Base-by-base conservation (phyloP, 2,797 vertebrate species). In the Xiphorhynchus erythropygius region DNA sequence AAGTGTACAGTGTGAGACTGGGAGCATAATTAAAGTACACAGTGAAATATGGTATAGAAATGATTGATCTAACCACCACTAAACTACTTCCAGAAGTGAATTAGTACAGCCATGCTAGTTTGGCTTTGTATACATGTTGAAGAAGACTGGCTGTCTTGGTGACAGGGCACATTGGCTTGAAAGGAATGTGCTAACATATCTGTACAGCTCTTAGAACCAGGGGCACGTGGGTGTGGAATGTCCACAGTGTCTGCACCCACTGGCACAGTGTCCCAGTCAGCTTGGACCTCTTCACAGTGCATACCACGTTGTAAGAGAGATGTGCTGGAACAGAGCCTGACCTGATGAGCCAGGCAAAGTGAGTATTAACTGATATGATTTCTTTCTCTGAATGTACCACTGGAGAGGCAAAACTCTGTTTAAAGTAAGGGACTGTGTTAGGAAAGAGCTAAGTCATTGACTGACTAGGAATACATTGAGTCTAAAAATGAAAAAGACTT, bases 141-240 rank as follows among this genome's bases (percentile, higher is more conserved):
- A 74, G 41, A 86, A 55, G 17, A 28, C 50, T 53, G 69, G 8
- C 83, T 81, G 76, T 37, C 69, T 68, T 65, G 25, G 62, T 84
- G 83, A 23, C 35, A 59, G 42, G 35, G 39, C 53, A 57, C 56
- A 18, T 16, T 1, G 9, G 17, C 52, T 73, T 25, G 39, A 76
- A 64, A 92, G 57, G 50, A 89, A 90, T 47, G 42, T 55, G 35
- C 35, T 39, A 71, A 53, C 23, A 5, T 52, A 11, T 74, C 70
- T 80, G 4, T 52, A 37, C 27, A 24, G 50, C 70, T 84, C 46
- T 53, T 68, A 14, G 46, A 68, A n/a, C 4, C 11, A 49, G 74
- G 23, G 28, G 1, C 18, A 4, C 4, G n/a, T 0, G 4, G 19
- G 32, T 71, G 9, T 33, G 18, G 52, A 69, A 55, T 47, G 39